These are phyloP conservation scores for Stratiomys singularior DNA, from an alignment of 2,888 invertebrate species.

Conservation along the genomic window DNA sequence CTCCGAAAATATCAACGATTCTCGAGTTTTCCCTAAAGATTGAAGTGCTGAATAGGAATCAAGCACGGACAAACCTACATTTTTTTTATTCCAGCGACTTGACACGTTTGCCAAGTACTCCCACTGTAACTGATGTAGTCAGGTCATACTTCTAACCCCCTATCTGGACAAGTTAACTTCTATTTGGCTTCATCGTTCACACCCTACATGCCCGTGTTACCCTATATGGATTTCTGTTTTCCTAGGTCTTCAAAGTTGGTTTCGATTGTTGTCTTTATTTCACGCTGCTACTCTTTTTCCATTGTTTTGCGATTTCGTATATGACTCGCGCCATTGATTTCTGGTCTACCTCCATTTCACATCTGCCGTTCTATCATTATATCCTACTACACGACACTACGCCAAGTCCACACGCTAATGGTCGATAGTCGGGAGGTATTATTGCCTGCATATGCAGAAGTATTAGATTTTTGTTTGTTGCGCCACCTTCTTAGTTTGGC, in stretches of 20 bases:
- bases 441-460: too few species aligned
- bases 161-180: neutral
- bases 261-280: slow-evolving; percentile 15
- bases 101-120: too few species aligned
- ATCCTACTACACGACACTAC: neutral
- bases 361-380: slow-evolving; percentile 24
- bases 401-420: neutral
- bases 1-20: too few species aligned
- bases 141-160: neutral
- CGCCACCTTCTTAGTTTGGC: neutral
- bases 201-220: neutral
- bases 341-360: slow-evolving; percentile 20
- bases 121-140: neutral
- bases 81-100: too few species aligned
- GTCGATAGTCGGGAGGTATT: neutral
- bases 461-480: too few species aligned
- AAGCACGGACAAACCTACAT: too few species aligned
- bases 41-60: too few species aligned
- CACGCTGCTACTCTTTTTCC: neutral
- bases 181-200: too few species aligned
- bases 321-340: slow-evolving; percentile 35
- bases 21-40: too few species aligned
- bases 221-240: slow-evolving; percentile 30
- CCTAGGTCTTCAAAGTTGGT: slow-evolving; percentile 40
- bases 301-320: slow-evolving; percentile 25